A percentile compares a stretch with the other conserved stretches of the same genome.
Conservation (phyloP, 1,140 invertebrate genomes). For the Homalodisca vitripennis region DNA sequence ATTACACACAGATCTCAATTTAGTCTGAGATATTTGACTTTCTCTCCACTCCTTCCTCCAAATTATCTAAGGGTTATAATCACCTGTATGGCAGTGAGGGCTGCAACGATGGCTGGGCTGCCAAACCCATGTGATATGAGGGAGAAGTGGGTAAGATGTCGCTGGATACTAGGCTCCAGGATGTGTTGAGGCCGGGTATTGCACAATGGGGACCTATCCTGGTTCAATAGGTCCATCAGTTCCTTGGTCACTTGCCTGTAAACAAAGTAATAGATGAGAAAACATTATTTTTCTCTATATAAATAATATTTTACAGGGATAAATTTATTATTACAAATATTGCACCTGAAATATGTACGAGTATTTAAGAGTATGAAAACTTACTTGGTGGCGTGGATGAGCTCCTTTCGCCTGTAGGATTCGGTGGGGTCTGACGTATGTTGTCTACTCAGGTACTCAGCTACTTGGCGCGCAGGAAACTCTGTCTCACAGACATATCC, state of each 20-base stretch:
- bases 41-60: not conserved
- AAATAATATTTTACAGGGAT: not conserved
- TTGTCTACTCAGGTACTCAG: constrained; percentile 89
- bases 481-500: constrained; percentile 98
- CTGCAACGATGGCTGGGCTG: constrained; percentile 95
- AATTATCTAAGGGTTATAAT: constrained; percentile 18
- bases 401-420: constrained; percentile 85
- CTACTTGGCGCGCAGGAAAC: constrained; percentile 94
- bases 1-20: no score
- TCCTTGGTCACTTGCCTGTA: constrained; percentile 93
- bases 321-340: not conserved
- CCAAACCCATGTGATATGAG: constrained; percentile 99
- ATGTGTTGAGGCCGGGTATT: constrained; percentile 93
- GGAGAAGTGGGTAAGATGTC: constrained; percentile 96
- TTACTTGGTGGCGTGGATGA: constrained; percentile 92
- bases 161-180: constrained; percentile 92
- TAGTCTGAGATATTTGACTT: not conserved
- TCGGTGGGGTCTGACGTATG: constrained; percentile 84
- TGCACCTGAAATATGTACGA: not conserved
- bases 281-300: constrained; percentile 52
- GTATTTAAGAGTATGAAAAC: no score
- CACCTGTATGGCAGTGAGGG: constrained; percentile 91
- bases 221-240: constrained; percentile 94
- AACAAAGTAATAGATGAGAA: no score
- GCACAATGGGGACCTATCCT: constrained; percentile 94